Evolutionary conservation across 1,140 invertebrate species (phyloP), one percentile per base, ranked within the genome.

Genomic region (Saccostrea echinata): DNA sequence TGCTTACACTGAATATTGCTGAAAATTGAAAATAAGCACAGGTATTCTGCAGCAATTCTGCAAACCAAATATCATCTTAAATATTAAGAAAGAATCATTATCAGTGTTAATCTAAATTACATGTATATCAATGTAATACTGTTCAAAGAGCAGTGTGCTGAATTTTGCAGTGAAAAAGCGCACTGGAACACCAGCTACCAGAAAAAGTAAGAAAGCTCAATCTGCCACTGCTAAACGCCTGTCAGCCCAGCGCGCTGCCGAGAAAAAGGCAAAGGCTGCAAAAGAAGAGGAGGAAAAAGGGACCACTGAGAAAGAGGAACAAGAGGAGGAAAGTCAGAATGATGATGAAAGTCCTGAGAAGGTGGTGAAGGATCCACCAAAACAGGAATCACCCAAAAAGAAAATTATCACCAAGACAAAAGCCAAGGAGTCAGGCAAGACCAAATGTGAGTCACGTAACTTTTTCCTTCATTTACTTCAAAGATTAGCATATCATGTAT

Each of bases 201-300:
- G 30, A 84, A 85, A 85, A 71, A 88, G 21, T 81, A 33, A 76
- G 61, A 89, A 89, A 88, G 84, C 84, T 43, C 86, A 85, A n/a
- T 84, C 85, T 55, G 33, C 84, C 55, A 27, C 81, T 43, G 27
- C 43, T 16, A 87, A 84, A 52, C 80, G 83, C 30, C 35, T 57
- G 24, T 55, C 88, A 24, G 89, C 83, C 43, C 76, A 61, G 16
- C 88, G 85, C 52, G 83, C 88, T 43, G 83, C 81, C 82, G 87
- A 85, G 24, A 71, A 89, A 27, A 88, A 90, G 64, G 82, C 43
- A 13, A 82, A 83, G 61, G 35, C 76, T 13, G 80, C 83, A 51
- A 43, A 64, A 35, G 57, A 84, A 53, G 84, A 88, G 52, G 84
- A 57, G n/a, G 53, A 53, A 30, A 30, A 82, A 13, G 68, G 33